Evolutionary conservation across 2,797 vertebrate species (phyloP).

Genomic region (Sebastes alutus): DNA sequence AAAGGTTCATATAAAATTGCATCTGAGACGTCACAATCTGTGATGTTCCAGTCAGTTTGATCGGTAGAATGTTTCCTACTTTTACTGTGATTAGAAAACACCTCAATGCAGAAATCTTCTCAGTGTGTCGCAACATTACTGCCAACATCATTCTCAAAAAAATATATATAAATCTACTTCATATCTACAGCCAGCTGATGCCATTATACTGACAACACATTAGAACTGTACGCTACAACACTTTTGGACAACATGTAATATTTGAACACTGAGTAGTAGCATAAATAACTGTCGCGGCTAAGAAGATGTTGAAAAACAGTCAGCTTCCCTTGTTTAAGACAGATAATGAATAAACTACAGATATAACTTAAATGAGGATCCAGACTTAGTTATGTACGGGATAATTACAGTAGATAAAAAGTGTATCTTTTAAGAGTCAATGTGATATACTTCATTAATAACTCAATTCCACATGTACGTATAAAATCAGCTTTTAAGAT

Average conservation of each 20-base stretch:
- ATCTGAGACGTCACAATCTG: conserved; percentile 34
- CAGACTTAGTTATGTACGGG: neutral
- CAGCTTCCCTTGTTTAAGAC: conserved; percentile 47
- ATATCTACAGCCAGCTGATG: conserved; percentile 62
- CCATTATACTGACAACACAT: conserved; percentile 46
- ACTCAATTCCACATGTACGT: conserved; percentile 2
- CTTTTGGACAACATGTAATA: conserved; percentile 37
- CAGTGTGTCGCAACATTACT: conserved; percentile 37
- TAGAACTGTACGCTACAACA: conserved; percentile 42
- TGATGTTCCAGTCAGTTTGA: conserved; percentile 17
- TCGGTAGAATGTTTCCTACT: conserved; percentile 17
- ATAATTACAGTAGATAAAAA: neutral
- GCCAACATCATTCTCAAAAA: conserved; percentile 36
- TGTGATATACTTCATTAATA: conserved; percentile 14
- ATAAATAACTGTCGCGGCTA: conserved; percentile 53
- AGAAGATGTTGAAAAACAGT: conserved; percentile 24
- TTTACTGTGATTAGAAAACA: conserved; percentile 40
- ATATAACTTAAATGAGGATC: conserved; percentile 7
- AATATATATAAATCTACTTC: conserved; percentile 62
- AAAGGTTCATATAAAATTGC: conserved; percentile 56
- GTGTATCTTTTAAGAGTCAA: conserved; percentile 5
- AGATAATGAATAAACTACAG: conserved; percentile 1
- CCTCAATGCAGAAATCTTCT: conserved; percentile 7
- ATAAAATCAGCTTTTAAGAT: conserved; percentile 29
- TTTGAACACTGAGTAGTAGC: conserved; percentile 39